These are phyloP conservation scores for Neopipo cinnamomea DNA, from an alignment of 2,113 vertebrate genomes.

Conservation along the genomic window DNA sequence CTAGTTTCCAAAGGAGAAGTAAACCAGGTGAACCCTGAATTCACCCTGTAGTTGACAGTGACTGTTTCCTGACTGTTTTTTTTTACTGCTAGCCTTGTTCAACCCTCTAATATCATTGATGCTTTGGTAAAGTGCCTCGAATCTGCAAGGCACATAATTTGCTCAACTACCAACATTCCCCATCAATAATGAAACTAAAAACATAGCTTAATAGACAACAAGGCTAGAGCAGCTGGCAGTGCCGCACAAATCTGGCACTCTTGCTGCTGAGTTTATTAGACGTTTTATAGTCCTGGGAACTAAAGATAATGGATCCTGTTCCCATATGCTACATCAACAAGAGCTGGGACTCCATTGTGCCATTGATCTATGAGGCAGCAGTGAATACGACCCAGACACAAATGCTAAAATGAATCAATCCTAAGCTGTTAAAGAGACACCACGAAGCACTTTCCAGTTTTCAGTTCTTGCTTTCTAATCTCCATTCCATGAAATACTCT, in stretches of 20 bases:
- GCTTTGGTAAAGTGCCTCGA: not conserved
- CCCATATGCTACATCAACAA: conserved; percentile 49
- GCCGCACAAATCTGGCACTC: conserved; percentile 34
- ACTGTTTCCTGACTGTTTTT: not conserved
- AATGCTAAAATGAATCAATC: conserved; percentile 44
- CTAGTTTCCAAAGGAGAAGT: not conserved
- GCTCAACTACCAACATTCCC: not conserved
- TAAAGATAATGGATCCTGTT: conserved; percentile 56
- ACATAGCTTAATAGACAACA: conserved; percentile 35
- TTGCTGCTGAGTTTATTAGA: conserved; percentile 64
- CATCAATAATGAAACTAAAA: conserved; percentile 62
- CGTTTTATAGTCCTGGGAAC: conserved; percentile 65
- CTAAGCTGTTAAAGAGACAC: conserved; percentile 32
- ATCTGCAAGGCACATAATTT: conserved; percentile 28
- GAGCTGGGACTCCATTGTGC: conserved; percentile 29
- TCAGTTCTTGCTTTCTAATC: conserved; percentile 37
- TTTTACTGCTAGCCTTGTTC: not conserved
- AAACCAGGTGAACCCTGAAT: not conserved
- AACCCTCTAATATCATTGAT: not conserved
- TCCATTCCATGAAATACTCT: conserved; percentile 4
- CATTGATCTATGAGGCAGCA: conserved; percentile 25
- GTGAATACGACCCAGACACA: not conserved
- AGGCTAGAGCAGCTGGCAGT: conserved; percentile 61
- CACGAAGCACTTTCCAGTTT: not conserved
- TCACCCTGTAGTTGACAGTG: not conserved